Conservation (phyloP, 1,140 invertebrate genomes). For the Drosophila suzukii region DNA sequence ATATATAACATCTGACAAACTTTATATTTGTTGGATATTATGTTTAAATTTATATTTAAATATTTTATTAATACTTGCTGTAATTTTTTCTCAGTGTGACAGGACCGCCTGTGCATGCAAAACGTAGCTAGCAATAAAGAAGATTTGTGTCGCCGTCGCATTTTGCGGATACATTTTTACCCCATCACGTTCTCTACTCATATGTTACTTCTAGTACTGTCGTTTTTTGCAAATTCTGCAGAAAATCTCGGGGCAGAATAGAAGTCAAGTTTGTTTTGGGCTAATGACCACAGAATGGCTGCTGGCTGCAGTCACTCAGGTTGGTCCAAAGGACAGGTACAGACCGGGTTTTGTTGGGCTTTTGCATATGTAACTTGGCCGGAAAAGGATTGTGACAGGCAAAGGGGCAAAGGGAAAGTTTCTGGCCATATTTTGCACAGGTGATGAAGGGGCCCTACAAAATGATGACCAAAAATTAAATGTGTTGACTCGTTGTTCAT, state of each 20-base stretch:
- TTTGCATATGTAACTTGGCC: slow-evolving; percentile 19
- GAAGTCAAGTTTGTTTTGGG: slow-evolving; percentile 77
- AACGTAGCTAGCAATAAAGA: slow-evolving; percentile 80
- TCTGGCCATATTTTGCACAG: slow-evolving; percentile 8
- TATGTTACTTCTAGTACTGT: slow-evolving; percentile 1
- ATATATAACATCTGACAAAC: background rate
- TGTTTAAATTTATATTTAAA: background rate
- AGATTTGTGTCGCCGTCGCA: slow-evolving; percentile 77
- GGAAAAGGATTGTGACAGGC: background rate
- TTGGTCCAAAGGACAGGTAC: slow-evolving; percentile 6
- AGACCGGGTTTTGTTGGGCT: slow-evolving; percentile 35
- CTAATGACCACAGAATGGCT: slow-evolving; percentile 80
- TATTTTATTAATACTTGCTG: too few species aligned
- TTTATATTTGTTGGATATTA: too few species aligned
- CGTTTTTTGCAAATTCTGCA: slow-evolving; percentile 67
- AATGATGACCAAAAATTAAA: background rate
- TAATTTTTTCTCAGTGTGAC: slow-evolving; percentile 3
- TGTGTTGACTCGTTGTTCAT: background rate
- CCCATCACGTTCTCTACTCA: slow-evolving; percentile 35
- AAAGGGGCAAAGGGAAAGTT: background rate
- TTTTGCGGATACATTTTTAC: slow-evolving; percentile 66
- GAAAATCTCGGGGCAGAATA: slow-evolving; percentile 65
- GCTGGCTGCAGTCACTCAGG: slow-evolving; percentile 72
- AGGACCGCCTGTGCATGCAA: slow-evolving; percentile 53
- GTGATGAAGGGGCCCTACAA: slow-evolving; percentile 9